Evolutionary conservation across 2,113 vertebrate genomes (phyloP).

Genomic region (Limanda limanda): DNA sequence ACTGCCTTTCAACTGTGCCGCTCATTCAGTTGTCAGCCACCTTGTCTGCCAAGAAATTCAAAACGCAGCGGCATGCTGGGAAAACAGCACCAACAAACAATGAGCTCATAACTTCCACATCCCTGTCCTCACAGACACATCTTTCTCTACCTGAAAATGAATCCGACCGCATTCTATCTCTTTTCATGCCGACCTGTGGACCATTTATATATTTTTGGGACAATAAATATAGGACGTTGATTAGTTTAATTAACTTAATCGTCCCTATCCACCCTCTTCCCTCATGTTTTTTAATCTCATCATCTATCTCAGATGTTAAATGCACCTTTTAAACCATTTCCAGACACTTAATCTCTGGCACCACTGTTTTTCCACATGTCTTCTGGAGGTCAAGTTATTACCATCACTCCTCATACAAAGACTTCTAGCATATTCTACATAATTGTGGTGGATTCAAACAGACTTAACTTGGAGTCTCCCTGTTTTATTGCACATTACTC

Average conservation of each 20-base stretch:
- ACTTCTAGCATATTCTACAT: not conserved
- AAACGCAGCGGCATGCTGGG: constrained; percentile 43
- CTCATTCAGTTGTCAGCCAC: constrained; percentile 44
- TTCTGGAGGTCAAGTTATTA: not conserved
- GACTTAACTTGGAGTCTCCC: not conserved
- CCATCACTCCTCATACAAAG: not conserved
- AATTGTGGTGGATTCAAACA: not conserved
- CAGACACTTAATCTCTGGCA: not conserved
- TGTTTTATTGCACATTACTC: not conserved
- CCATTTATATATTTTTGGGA: not conserved
- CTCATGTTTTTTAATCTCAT: constrained; percentile 15
- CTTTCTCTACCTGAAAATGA: not conserved
- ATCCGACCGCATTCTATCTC: no score
- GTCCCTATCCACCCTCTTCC: constrained; percentile 5
- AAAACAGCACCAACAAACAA: constrained; percentile 62
- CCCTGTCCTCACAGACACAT: constrained; percentile 7
- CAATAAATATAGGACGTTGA: constrained; percentile 33
- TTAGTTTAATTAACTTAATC: constrained; percentile 38
- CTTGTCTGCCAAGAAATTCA: constrained; percentile 40
- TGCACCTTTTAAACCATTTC: not conserved
- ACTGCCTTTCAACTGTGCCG: constrained; percentile 42
- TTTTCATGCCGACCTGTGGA: constrained; percentile 7
- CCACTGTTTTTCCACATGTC: not conserved
- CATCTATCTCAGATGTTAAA: constrained; percentile 5
- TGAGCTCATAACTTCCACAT: constrained; percentile 46